Base-by-base conservation (phyloP, 1,140 invertebrate genomes). In the Micrasema longulum region DNA sequence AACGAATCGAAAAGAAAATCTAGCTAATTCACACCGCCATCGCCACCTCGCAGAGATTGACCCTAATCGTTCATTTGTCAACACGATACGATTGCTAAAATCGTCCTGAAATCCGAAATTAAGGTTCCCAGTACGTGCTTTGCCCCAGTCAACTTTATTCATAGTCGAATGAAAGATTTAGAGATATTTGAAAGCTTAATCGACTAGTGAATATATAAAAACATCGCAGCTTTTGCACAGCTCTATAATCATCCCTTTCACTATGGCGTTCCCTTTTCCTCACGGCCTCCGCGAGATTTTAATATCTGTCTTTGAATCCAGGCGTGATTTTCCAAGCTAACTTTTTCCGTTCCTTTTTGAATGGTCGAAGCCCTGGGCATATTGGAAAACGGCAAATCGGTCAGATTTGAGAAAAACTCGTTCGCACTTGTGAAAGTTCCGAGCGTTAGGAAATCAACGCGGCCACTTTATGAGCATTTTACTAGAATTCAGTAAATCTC, bases 351-450 rank as follows among this genome's bases (percentile, higher is more conserved):
- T 22, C 36, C 7, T 20, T 12, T 52, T 1, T 52, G 1, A 12
- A 22, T 3, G 0, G 18, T 6, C 10, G 2, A 18, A 11, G 48
- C 18, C 48, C 14, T 9, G 2, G 35, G 55, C 36, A 35, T 60
- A 36, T 43, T 41, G 16, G 55, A 41, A 43, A 12, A 31, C 7
- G 26, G 26, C 26, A 7, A 31, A 31, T 31, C 1, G 1, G 31
- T 16, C 55, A 16, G 35, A 38, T 41, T 60, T 38, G 31, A 16
- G 36, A 41, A 38, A 60, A 60, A 60, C 55, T 60, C 55, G 36
- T 60, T 38, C 38, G 55, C 55, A 60, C 55, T 60, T 60, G 36
- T 60, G 20, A 22, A 60, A 60, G 55, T 60, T 60, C 12, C 41
- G 20, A 60, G 16, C 36, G 36, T 60, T 60, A 60, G 35, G 2